Evolutionary conservation across 2,797 vertebrate species (phyloP).

Genomic region (Fratercula arctica): DNA sequence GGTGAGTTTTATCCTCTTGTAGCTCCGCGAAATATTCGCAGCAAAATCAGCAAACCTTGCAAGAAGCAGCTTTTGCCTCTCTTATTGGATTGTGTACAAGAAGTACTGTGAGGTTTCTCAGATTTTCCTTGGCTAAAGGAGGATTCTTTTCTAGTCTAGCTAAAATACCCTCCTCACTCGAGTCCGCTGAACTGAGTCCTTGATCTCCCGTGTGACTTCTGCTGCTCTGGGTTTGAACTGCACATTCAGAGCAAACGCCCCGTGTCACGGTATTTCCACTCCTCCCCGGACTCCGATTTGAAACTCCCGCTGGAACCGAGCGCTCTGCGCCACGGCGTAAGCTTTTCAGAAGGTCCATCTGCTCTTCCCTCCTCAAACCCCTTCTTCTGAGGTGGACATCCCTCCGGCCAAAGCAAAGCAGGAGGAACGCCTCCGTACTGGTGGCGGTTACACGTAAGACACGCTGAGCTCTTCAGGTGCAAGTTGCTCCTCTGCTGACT

Average conservation of each 20-base stretch:
- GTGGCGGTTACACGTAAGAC: neutral
- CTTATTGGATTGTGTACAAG: neutral
- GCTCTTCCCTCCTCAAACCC: neutral
- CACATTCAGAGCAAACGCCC: neutral
- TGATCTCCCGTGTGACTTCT: neutral
- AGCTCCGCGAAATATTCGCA: neutral
- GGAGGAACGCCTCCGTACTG: neutral
- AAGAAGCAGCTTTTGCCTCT: neutral
- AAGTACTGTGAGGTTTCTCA: neutral
- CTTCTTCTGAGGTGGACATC: neutral
- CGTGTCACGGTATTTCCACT: rapidly evolving
- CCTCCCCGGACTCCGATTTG: neutral
- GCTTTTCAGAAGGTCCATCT: neutral
- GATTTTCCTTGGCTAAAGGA: neutral
- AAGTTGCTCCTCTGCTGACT: neutral
- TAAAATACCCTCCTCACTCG: neutral
- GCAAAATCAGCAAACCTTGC: conserved; percentile 12
- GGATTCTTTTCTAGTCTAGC: neutral
- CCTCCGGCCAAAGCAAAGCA: neutral
- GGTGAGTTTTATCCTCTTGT: neutral
- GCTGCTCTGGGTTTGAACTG: neutral
- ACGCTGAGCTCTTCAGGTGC: neutral
- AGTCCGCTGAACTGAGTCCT: neutral
- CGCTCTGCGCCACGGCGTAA: neutral
- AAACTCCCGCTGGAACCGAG: neutral